These are phyloP conservation scores for Gasterosteus nipponicus DNA, from an alignment of 2,113 vertebrate genomes.

Conservation along the genomic window DNA sequence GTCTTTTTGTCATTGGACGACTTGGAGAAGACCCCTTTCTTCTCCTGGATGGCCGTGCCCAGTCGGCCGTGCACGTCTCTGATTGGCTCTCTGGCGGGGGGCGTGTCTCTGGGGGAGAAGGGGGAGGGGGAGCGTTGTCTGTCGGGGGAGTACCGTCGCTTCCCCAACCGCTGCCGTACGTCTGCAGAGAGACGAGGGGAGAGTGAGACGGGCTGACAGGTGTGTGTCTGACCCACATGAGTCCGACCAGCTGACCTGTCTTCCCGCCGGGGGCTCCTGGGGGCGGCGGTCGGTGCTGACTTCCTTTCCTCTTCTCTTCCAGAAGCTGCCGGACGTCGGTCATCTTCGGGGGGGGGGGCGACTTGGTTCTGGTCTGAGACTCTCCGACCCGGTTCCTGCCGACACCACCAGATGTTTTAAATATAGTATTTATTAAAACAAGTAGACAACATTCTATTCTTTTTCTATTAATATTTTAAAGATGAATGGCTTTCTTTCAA, in stretches of 20 bases:
- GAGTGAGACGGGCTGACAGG: too few relatives aligned
- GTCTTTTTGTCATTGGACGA: conserved; percentile 89
- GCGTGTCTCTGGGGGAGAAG: conserved; percentile 58
- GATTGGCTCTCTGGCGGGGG: conserved; percentile 84
- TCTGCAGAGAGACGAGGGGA: conserved; percentile 73
- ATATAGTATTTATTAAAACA: too few relatives aligned
- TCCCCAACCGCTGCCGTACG: conserved; percentile 92
- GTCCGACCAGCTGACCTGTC: conserved; percentile 79
- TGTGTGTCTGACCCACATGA: too few relatives aligned
- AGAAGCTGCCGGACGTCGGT: conserved; percentile 91
- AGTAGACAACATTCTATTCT: too few relatives aligned
- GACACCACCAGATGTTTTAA: not conserved
- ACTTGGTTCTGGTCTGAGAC: conserved; percentile 75
- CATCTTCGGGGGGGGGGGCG: conserved; percentile 83
- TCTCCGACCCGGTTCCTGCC: conserved; percentile 87
- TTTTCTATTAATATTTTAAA: too few relatives aligned
- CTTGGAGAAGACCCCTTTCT: conserved; percentile 82
- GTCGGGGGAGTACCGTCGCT: conserved; percentile 91
- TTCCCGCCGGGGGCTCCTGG: conserved; percentile 75
- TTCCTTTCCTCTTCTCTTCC: conserved; percentile 92
- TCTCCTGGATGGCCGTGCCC: conserved; percentile 86
- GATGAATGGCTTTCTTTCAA: too few relatives aligned
- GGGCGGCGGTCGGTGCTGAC: conserved; percentile 74
- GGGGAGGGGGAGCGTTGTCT: conserved; percentile 76
- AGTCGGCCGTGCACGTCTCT: conserved; percentile 94